Base-by-base conservation (phyloP, 2,797 vertebrate genomes). In the Muscicapa striata region DNA sequence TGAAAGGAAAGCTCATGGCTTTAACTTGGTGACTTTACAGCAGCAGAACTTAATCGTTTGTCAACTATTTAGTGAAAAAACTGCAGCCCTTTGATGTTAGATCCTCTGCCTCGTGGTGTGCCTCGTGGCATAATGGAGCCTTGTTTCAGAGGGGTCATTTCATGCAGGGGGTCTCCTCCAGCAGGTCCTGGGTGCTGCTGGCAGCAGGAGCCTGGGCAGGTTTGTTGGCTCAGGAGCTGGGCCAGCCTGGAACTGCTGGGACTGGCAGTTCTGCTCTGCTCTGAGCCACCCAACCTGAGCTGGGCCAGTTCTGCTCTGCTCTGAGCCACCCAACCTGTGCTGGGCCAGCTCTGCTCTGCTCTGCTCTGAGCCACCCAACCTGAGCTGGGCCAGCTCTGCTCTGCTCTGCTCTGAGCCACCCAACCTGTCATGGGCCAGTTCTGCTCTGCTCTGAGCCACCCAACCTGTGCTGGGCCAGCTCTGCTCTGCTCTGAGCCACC, bases 1-100 rank as follows among this genome's bases (percentile, higher is more conserved):
- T 97, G 97, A 98, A 98, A 97, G 96, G 96, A 97, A 98, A 98
- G 97, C 97, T 92, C 91, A 21, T 95, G 95, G 67, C 94, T 98
- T 97, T 93, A 89, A 80, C 96, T 96, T 87, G 79, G 96, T 97
- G 97, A 78, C 97, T 97, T 94, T 76, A 79, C 91, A 79, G 96
- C 82, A 95, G 95, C 92, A 90, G 84, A 95, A 95, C 87, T 97
- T 95, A 96, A 95, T 96, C 76, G 95, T 95, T 96, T 93, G 93
- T 96, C 93, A 90, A 67, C 90, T 95, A 13, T 94, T 93, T 79
- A 55, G n/a, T 89, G 87, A 83, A 84, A 93, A 74, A 66, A 2
- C 68, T 48, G 2, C 26, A 68, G 52, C 9, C 67, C 84, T 97
- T 96, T 97, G 95, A 96, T 96, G 94, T 87, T 30, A 11, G 87